Percentiles rank a stretch among this genome's conserved stretches.
Conservation (phyloP, 2,888 invertebrate genomes). For the Blera fallax region DNA sequence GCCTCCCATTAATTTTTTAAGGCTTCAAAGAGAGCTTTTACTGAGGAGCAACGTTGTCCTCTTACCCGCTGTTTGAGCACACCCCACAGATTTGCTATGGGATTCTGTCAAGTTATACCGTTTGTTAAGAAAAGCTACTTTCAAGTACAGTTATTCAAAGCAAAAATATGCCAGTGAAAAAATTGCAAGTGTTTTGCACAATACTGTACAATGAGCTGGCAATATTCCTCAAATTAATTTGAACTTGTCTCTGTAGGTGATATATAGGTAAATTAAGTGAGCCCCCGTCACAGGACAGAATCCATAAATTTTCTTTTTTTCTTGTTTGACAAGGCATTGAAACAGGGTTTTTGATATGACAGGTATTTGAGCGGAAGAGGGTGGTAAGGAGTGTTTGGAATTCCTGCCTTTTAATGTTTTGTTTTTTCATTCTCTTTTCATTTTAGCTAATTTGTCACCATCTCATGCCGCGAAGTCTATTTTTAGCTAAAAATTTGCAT, state of each 20-base stretch:
- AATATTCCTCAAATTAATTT: constrained; percentile 11
- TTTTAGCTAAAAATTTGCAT: constrained; percentile 31
- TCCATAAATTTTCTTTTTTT: constrained; percentile 26
- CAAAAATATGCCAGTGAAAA: too few species aligned
- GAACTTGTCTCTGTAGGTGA: constrained; percentile 8
- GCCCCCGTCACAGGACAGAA: background rate
- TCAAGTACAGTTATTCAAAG: too few species aligned
- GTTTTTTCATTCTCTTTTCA: background rate
- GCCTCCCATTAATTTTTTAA: too few species aligned
- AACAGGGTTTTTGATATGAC: constrained; percentile 8
- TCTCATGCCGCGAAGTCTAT: constrained; percentile 16
- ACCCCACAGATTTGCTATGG: too few species aligned
- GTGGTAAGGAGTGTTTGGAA: too few species aligned
- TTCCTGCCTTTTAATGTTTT: background rate
- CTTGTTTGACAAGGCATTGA: constrained; percentile 11
- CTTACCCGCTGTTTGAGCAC: too few species aligned
- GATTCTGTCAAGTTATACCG: too few species aligned
- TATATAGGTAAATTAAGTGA: constrained; percentile 26
- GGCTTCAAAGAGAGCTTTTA: too few species aligned
- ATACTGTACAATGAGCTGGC: background rate
- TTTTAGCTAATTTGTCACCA: constrained; percentile 34
- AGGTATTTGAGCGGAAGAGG: background rate
- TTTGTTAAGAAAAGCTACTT: too few species aligned
- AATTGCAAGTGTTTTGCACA: too few species aligned
- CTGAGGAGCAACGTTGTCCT: too few species aligned